Evolutionary conservation across 1,140 invertebrate genomes (phyloP).

Genomic region (Phymastichus coffea): DNA sequence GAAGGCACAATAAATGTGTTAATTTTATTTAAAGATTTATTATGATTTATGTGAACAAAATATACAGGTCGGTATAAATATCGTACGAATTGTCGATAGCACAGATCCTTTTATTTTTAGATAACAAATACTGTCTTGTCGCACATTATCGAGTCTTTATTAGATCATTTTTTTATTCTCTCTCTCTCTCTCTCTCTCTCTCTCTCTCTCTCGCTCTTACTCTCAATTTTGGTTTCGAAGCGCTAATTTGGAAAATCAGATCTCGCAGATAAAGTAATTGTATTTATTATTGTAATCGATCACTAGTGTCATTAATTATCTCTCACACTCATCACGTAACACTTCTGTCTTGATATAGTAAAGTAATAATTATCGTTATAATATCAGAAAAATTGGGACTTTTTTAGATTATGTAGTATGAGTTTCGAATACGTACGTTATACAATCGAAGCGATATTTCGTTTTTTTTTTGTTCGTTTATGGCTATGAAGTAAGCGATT

Average conservation of each 20-base stretch:
- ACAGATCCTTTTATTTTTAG: neutral
- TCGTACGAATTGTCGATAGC: conserved; percentile 20
- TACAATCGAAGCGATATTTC: conserved; percentile 7
- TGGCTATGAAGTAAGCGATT: conserved; percentile 1
- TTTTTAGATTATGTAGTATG: neutral
- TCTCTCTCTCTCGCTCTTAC: too few relatives aligned
- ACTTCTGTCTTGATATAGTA: too few relatives aligned
- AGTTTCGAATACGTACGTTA: neutral
- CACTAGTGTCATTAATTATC: too few relatives aligned
- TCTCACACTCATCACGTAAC: too few relatives aligned
- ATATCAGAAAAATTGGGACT: too few relatives aligned
- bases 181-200: too few relatives aligned
- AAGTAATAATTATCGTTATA: too few relatives aligned
- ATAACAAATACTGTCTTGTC: conserved; percentile 20
- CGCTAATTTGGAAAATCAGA: too few relatives aligned
- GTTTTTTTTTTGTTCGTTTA: neutral
- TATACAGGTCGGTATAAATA: conserved; percentile 26
- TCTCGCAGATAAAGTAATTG: too few relatives aligned
- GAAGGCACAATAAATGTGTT: neutral
- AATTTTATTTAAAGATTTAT: conserved; percentile 23
- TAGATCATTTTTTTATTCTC: neutral
- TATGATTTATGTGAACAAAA: conserved; percentile 25
- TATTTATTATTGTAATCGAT: too few relatives aligned
- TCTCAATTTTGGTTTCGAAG: too few relatives aligned
- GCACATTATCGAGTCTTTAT: neutral